Evolutionary conservation across 1,140 invertebrate genomes (phyloP), one percentile per base, ranked within the genome.

Genomic region (Magallana gigas): DNA sequence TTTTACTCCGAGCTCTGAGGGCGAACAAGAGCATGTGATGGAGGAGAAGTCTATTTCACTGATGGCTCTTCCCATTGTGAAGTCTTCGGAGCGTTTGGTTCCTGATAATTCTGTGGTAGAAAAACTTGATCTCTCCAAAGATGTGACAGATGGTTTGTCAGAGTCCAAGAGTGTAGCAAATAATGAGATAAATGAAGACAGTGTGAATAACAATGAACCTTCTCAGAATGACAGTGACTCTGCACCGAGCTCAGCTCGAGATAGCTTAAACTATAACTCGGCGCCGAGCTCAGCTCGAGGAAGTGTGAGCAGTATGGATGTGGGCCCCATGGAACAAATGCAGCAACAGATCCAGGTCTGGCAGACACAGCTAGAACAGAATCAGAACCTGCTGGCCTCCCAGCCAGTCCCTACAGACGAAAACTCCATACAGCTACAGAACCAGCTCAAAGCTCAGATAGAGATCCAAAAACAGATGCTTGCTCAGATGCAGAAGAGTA

Each of bases 381-480:
- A 93, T 85, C 90, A 93, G 86, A 88, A 83, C 58, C 71, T 93
- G 9, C 88, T 93, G 59, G 86, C 91, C 11, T 80, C 80, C 1
- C 88, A 90, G 57, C 64, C 68, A 0, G 64, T 85, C 11, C 14
- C 48, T 71, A 57, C 76, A 8, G 87, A 90, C 48, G 91, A 90
- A 59, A 89, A 86, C 18, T 88, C 85, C 57, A 82, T 71, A 68
- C 87, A 90, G 16, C 88, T 90, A 23, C 88, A 91, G 48, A 90
- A 92, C 56, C 90, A 92, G 83, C 80, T 92, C 57, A 89, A 91
- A 84, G 36, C 85, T 11, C 92, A 93, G 87, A 90, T 92, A 57
- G 85, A 91, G 83, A 88, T 92, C 83, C 92, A 93, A 88, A 91
- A 93, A 83, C 87, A 92, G 56, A 92, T 92, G 88, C 88, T 92